Base-by-base conservation (phyloP, 2,888 invertebrate species). In the Priocnemis perturbator region DNA sequence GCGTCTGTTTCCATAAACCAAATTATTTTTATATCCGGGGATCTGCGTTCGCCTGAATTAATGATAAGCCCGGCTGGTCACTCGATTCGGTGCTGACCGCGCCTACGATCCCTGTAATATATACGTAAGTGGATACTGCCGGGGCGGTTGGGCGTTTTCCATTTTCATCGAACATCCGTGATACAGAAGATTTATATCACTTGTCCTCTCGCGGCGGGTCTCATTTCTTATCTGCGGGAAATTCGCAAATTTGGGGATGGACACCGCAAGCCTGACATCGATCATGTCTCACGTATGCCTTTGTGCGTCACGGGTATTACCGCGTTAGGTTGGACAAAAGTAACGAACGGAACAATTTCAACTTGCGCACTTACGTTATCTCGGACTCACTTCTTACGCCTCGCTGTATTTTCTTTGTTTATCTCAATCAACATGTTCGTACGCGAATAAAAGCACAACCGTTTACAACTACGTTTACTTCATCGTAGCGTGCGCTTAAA, bases 1-100 rank as follows among this genome's bases (percentile, higher is more conserved):
- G 81, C 86, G 85, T 87, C 85, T 85, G 86, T 87, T 87, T 85
- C 85, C 87, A 86, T 86, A 87, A 86, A 86, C 81, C 85, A 85
- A 87, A 88, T 88, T 88, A 87, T 88, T 88, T 88, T 86, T 88
- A 87, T 87, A 87, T 86, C 87, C 86, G 73, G 77, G 79, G 86
- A 86, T 86, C 81, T 81, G 78, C 82, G 82, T 78, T 79, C 77
- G 67, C 76, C 75, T 87, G 86, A 87, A 87, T 87, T 86, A 87
- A 82, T 86, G 85, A 87, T 87, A 85, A 87, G 83, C 78, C 70
- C 74, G 77, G 69, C 69, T 69, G 84, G 85, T 80, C 84, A 86
- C 75, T 81, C 73, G 74, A 75, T 78, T 69, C 67, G 68, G 67
- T 66, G 76, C 79, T 79, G 81, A 78, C 81, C 83, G 71, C 61